Evolutionary conservation across 2,888 invertebrate genomes (phyloP), one percentile per base, ranked within the genome.

Genomic region (Drosophila paucipuncta): DNA sequence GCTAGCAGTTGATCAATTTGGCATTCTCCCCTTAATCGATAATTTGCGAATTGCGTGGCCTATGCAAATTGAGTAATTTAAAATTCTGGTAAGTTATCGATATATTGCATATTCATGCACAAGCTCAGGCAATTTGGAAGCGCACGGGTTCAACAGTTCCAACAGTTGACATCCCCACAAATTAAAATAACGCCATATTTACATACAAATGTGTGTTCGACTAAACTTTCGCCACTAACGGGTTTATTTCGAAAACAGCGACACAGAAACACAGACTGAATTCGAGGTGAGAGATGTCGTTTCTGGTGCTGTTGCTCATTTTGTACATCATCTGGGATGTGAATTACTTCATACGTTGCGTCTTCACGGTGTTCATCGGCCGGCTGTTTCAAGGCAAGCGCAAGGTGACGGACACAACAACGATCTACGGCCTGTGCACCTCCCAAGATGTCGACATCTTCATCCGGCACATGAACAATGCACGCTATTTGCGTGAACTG

Each of bases 391-490:
- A 96, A 91, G 95, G 95, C 91, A 96, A 95, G 91, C 95, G 95
- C 81, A 96, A 96, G 83, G 93, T 96, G 63, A 95, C 95, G 80
- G 96, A 97, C 50, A 94, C 95, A 0, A 96, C 96, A 0, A 95
- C 95, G 60, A 96, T 97, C 92, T 97, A 97, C 85, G 97, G 97
- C 11, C 94, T 97, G 61, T 97, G 97, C 88, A 96, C 96, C 7
- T 96, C 97, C 0, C 97, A 97, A 91, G 98, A 98, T 92, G 95
- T 98, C 62, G 98, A 98, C 91, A 95, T 97, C 71, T 95, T 97
- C 91, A 94, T 97, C 13, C 94, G 95, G n/a, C 98, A 98, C 92
- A 98, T 98, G 98, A 98, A 98, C 93, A 98, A 98, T 92, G 97
- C 97, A 0, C 95, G 98, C n/a, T 98, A 97, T 89, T 94, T 97